Base-by-base conservation (phyloP, 2,797 vertebrate species). In the Oreochromis grahami region DNA sequence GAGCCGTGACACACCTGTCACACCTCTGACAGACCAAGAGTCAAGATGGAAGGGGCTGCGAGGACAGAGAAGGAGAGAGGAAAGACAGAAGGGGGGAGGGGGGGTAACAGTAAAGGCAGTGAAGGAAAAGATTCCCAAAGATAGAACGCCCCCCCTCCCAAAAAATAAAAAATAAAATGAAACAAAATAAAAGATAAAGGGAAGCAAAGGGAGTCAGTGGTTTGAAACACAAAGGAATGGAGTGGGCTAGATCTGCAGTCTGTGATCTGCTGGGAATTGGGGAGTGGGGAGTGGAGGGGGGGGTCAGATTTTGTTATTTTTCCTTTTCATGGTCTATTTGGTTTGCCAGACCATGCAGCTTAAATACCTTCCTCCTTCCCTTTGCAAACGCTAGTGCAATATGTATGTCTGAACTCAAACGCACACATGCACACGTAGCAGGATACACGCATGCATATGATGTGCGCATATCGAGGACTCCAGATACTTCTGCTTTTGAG, bases 1-100 rank as follows among this genome's bases (percentile, higher is more conserved):
- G 92, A 89, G 85, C 91, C 60, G 72, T 91, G 94, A 94, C 94
- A 95, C 94, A 96, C 93, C 95, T 95, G 94, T 95, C 95, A 95
- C 88, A 93, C 94, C 89, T 81, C 81, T 82, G 87, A 92, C 86
- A 87, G 89, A 79, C 88, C 76, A 48, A 79, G 88, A 90, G 88
- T 82, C 84, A 63, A 63, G 63, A 82, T 68, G 76, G 68, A 72
- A 72, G 48, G 76, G 50, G 68, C 60, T 26, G 53, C 34, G 45
- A 65, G 52, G 65, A 80, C 21, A 24, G 72, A 56, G 70, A 56
- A 43, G 45, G 50, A 36, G 63, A 51, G 52, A 79, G 7, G 29
- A 26, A 32, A 10, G 56, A 48, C 19, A 34, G 24, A 24, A 32
- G 72, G 77, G 50, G 77, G 68, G 1, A 11, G 48, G 79, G 55